These are phyloP conservation scores for Campopleginae sp. DNA, from an alignment of 2,888 invertebrate species.

Conservation along the genomic window DNA sequence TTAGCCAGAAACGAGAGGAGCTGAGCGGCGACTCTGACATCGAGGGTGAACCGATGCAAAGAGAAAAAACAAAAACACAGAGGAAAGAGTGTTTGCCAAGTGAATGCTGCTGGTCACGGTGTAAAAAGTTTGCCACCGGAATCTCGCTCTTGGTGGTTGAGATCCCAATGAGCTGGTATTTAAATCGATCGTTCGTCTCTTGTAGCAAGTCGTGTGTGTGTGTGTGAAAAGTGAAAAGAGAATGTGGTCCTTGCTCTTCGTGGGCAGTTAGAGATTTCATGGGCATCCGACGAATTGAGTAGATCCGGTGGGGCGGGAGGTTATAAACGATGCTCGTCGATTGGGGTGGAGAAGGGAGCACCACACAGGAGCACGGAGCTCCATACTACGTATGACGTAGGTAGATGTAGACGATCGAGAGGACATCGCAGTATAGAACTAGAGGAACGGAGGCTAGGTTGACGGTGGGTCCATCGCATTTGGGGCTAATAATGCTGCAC, in stretches of 20 bases:
- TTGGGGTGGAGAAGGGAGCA: constrained; percentile 40
- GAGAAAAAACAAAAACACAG: background rate
- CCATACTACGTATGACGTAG: constrained; percentile 34
- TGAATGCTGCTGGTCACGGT: constrained; percentile 23
- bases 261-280: constrained; percentile 40
- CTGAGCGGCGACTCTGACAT: background rate
- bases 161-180: constrained; percentile 27
- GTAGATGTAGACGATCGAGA: constrained; percentile 53
- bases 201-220: background rate
- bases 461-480: constrained; percentile 81
- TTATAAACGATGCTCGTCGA: constrained; percentile 26
- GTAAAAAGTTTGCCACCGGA: constrained; percentile 25
- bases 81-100: constrained; percentile 16
- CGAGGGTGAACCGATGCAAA: background rate
- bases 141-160: constrained; percentile 2
- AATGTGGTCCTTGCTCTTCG: constrained; percentile 30
- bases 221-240: constrained; percentile 49
- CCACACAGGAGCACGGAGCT: constrained; percentile 40
- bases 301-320: constrained; percentile 44
- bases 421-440: constrained; percentile 60
- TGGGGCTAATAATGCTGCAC: constrained; percentile 83
- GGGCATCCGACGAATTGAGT: constrained; percentile 42
- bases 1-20: background rate
- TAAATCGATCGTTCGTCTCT: constrained; percentile 38
- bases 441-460: constrained; percentile 67